These are phyloP conservation scores for Vollenhovia emeryi DNA, from an alignment of 1,140 invertebrate species.

Conservation along the genomic window DNA sequence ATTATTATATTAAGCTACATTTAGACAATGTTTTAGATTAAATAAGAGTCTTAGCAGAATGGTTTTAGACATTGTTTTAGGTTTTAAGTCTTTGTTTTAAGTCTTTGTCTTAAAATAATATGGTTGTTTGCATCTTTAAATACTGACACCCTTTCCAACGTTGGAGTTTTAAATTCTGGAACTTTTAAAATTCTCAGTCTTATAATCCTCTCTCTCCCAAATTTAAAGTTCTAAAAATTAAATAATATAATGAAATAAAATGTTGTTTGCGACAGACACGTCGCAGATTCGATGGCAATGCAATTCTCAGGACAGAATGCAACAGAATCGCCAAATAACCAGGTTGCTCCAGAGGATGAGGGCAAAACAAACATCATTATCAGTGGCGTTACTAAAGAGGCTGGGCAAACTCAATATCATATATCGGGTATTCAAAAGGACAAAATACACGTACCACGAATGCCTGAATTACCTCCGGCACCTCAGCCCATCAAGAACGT, in stretches of 20 bases:
- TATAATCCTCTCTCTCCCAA: neutral
- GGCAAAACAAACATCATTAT: slow-evolving; percentile 71
- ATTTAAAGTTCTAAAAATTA: neutral
- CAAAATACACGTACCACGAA: slow-evolving; percentile 62
- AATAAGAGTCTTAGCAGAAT: neutral
- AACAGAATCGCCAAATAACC: slow-evolving; percentile 55
- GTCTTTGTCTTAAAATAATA: no score
- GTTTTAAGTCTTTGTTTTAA: no score
- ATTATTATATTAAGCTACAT: neutral
- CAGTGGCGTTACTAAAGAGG: slow-evolving; percentile 61
- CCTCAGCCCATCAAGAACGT: slow-evolving; percentile 65
- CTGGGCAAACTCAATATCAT: slow-evolving; percentile 66
- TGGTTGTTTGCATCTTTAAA: neutral
- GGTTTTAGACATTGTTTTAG: no score
- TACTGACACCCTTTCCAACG: neutral
- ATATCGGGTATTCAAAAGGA: slow-evolving; percentile 69
- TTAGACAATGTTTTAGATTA: neutral
- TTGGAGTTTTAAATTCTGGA: neutral
- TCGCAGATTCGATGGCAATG: slow-evolving; percentile 72
- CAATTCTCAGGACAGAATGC: slow-evolving; percentile 73
- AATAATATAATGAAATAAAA: neutral
- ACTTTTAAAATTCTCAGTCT: neutral
- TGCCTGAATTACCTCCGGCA: slow-evolving; percentile 47
- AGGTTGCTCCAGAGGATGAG: slow-evolving; percentile 70
- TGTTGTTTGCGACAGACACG: slow-evolving; percentile 58